Percentiles rank a stretch among this genome's conserved stretches.
phyloP scores from a whole-genome alignment of 2,797 vertebrate species.

The Bradypus variegatus region DNA sequence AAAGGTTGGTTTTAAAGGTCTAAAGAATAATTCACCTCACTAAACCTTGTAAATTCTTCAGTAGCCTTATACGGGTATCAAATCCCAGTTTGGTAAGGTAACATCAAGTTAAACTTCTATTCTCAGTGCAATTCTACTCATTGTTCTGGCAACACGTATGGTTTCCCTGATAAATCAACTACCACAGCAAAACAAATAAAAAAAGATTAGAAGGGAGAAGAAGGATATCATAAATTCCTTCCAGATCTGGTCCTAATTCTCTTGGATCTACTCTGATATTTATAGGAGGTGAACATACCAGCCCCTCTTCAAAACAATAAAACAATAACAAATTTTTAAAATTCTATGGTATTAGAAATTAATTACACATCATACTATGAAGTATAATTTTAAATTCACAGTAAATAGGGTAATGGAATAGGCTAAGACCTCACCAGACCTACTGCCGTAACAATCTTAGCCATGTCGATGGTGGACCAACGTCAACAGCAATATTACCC shows the following conservation, averaged over 20 bases:
- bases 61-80: neutral
- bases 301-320: neutral
- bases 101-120: neutral
- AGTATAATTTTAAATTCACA: neutral
- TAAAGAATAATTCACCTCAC: neutral
- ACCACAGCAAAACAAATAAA: neutral
- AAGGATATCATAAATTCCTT: neutral
- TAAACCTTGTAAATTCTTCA: neutral
- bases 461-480: neutral
- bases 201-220: constrained; percentile 4
- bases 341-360: neutral
- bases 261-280: neutral
- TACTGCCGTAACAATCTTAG: neutral
- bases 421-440: neutral
- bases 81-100: neutral
- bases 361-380: neutral
- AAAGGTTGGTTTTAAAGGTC: neutral
- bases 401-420: neutral
- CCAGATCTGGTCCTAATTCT: neutral
- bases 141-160: neutral
- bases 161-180: neutral
- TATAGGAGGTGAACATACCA: neutral
- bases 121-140: neutral
- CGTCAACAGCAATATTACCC: neutral
- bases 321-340: neutral